Evolutionary conservation across 53 echinoderm and acorn worm species (phyloP).

Genomic region (Apostichopus leukothele): DNA sequence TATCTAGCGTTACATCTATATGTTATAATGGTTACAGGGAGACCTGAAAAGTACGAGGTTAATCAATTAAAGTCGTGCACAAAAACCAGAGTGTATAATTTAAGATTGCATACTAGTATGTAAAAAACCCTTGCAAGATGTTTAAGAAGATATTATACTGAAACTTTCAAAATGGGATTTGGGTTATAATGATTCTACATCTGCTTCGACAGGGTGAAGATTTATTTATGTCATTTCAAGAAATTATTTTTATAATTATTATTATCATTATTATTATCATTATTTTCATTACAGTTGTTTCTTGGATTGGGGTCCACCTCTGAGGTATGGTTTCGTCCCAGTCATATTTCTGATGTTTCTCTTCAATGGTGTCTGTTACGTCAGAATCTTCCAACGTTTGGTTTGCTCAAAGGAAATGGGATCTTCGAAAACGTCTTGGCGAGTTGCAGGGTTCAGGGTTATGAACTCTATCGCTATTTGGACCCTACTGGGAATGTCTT

Average conservation of each 20-base stretch:
- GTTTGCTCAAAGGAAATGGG: constrained; percentile 36
- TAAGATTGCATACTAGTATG: too few relatives aligned
- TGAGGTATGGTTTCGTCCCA: constrained; percentile 60
- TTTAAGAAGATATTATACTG: too few relatives aligned
- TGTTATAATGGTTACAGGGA: too few relatives aligned
- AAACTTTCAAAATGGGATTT: too few relatives aligned
- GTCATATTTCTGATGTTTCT: constrained; percentile 55
- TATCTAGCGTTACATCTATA: too few relatives aligned
- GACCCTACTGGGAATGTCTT: constrained; percentile 13
- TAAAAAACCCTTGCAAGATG: too few relatives aligned
- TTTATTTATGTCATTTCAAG: too few relatives aligned
- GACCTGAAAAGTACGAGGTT: too few relatives aligned
- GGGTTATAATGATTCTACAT: too few relatives aligned
- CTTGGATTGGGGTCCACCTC: constrained; percentile 42
- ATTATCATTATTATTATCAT: not conserved
- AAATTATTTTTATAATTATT: too few relatives aligned
- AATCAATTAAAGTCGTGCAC: not conserved
- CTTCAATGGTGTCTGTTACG: constrained; percentile 46
- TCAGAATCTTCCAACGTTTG: constrained; percentile 8
- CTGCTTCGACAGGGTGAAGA: too few relatives aligned
- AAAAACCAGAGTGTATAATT: too few relatives aligned
- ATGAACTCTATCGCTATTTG: constrained; percentile 19
- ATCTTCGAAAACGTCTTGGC: constrained; percentile 2
- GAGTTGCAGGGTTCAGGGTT: not conserved
- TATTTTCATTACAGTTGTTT: constrained; percentile 57